Base-by-base conservation (phyloP, 2,888 invertebrate genomes). In the Lepetodrilus schrolli region DNA sequence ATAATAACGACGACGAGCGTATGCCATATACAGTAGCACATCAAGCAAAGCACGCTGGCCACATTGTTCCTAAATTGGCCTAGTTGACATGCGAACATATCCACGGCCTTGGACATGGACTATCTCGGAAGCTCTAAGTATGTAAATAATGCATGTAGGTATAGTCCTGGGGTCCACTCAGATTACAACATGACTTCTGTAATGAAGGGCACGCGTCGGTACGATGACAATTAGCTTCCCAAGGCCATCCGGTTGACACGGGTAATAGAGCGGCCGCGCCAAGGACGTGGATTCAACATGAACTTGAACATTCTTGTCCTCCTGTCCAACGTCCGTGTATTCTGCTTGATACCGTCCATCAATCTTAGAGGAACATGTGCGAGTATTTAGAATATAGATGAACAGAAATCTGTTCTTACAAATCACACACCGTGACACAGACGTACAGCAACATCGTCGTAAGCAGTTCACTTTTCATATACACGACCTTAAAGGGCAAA, bases 261-360 rank as follows among this genome's bases (percentile, higher is more conserved):
- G 17, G 58, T 58, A 58, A 58, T 58, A n/a, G 58, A 58, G 58
- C 26, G 58, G 58, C 30, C 30, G 8, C 7, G 58, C 58, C 26
- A 58, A 30, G 30, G 58, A 34, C 34, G 58, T 30, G 58, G 58
- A 34, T 26, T 58, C 58, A 58, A 23, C 58, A 23, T 58, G 58
- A 58, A 58, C 26, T 58, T 26, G 34, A 58, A n/a, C 58, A 58
- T 58, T 58, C 58, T n/a, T 58, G 30, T n/a, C n/a, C n/a, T n/a
- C n/a, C n/a, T n/a, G n/a, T 17, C 34, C 26, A 7, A 30, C 58
- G 58, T 58, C 58, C 26, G 34, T 58, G 26, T 58, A 30, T 30
- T 30, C 30, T 17, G 13, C 5, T 17, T 17, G 34, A 58, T 34
- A 58, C 5, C 58, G 17, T 2, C 58, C 13, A 58, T 58, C 58